Conservation (phyloP, 2,113 vertebrate genomes). For the Lathamus discolor region DNA sequence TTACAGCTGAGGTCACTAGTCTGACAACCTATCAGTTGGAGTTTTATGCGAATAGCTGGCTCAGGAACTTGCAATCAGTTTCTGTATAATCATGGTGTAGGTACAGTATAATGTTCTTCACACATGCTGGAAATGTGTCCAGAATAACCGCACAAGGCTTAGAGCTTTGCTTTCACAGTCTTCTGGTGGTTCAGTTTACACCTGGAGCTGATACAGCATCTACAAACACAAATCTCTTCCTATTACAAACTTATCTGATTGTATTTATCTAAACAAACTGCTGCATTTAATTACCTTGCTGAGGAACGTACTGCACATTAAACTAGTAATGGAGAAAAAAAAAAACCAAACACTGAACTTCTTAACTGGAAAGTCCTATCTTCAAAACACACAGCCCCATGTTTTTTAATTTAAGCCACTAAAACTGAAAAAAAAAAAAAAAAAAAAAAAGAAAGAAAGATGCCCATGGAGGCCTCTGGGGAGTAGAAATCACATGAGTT, state of each 20-base stretch:
- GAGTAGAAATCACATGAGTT: neutral
- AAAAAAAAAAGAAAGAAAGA: neutral
- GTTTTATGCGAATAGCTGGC: slow-evolving; percentile 47
- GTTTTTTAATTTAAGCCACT: neutral
- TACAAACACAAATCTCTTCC: neutral
- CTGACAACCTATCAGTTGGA: slow-evolving; percentile 30
- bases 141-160: neutral
- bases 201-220: neutral
- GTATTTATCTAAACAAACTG: neutral
- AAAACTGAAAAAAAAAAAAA: neutral
- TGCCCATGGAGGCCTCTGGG: neutral
- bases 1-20: neutral
- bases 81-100: slow-evolving; percentile 44
- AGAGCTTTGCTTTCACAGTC: neutral
- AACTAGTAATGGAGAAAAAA: neutral
- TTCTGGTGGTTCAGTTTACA: neutral
- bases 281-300: neutral
- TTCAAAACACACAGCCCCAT: neutral
- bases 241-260: neutral
- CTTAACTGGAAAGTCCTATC: neutral
- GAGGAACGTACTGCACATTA: neutral
- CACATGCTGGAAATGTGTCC: neutral
- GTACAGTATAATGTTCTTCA: slow-evolving; percentile 4
- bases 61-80: slow-evolving; percentile 36
- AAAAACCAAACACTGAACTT: neutral